Evolutionary conservation across 2,797 vertebrate genomes (phyloP), one percentile per base, ranked within the genome.

Genomic region (Triplophysa bombifrons): DNA sequence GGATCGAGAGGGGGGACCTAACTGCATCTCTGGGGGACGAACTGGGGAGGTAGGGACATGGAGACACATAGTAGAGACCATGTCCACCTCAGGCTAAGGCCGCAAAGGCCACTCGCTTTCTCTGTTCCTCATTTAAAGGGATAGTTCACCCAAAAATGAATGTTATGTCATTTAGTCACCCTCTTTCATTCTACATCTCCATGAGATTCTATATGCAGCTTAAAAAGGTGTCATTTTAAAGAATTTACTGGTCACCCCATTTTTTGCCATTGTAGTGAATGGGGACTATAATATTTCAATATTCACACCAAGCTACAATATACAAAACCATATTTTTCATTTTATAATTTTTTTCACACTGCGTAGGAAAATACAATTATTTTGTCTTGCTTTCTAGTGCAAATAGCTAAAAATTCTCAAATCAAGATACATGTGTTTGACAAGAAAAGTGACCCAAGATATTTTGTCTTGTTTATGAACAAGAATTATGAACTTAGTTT

Each of bases 51-150:
- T 82, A 74, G 82, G 82, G 89, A 89, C 88, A 89, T 17, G 9
- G 78, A 86, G 86, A 89, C 78, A 84, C 86, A 85, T 86, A 89
- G 89, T 86, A 90, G 88, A 91, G 90, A 90, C 89, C 89, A 89
- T 84, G 78, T 86, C 85, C 87, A 90, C 92, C 92, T 85, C 88
- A 89, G 91, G 91, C 91, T 82, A 91, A 88, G 87, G 86, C 86
- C 82, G 61, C 55, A 83, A 82, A 81, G 84, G 85, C 88, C 89
- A 85, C 87, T 88, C 87, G 83, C 76, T 83, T 87, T 71, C 81
- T 82, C 17, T 55, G 11, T 66, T 81, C 66, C 38, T 46, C 76
- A n/a, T 74, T 69, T 86, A 72, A 80, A 79, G 60, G 17, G 20
- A 55, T n/a, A 55, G 66, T 34, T 72, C 69, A 14, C 8, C 22